These are phyloP conservation scores for Nephotettix cincticeps DNA, from an alignment of 1,140 invertebrate species.

Conservation along the genomic window DNA sequence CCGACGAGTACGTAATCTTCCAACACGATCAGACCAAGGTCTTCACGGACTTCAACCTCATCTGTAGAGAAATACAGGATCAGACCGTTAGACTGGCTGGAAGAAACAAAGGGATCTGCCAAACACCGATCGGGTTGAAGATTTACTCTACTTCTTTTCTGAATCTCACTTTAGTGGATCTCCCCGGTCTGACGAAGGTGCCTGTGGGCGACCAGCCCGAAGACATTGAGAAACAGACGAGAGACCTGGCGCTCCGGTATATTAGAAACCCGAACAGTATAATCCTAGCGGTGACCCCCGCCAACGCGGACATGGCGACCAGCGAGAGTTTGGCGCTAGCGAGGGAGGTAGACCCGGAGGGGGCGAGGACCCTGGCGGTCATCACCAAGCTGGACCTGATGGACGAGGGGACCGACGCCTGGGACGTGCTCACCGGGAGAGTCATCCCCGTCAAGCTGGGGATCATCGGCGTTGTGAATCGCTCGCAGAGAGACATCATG, in stretches of 20 bases:
- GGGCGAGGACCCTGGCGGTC: conserved; percentile 66
- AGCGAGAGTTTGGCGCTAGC: conserved; percentile 63
- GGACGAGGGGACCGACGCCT: conserved; percentile 75
- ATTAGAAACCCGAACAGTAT: conserved; percentile 55
- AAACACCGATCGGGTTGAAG: conserved; percentile 67
- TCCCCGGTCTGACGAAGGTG: conserved; percentile 62
- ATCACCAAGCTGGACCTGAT: conserved; percentile 77
- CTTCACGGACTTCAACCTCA: conserved; percentile 65
- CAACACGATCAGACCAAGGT: conserved; percentile 66
- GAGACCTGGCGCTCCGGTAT: conserved; percentile 58
- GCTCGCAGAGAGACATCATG: conserved; percentile 71
- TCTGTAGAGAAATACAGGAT: conserved; percentile 70
- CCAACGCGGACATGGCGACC: conserved; percentile 66
- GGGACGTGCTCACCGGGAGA: conserved; percentile 67
- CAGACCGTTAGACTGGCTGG: conserved; percentile 71
- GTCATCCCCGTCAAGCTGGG: conserved; percentile 74
- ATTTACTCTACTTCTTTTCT: conserved; percentile 67
- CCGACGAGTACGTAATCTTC: conserved; percentile 69
- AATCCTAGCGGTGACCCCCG: conserved; percentile 59
- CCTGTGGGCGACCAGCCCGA: conserved; percentile 63
- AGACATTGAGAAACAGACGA: conserved; percentile 61
- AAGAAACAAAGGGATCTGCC: conserved; percentile 68
- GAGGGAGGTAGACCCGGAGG: conserved; percentile 61
- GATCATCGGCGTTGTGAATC: conserved; percentile 76
- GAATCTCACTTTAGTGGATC: conserved; percentile 62